Evolutionary conservation across 2,113 vertebrate genomes (phyloP), one percentile per base, ranked within the genome.

Genomic region (Ictalurus punctatus): DNA sequence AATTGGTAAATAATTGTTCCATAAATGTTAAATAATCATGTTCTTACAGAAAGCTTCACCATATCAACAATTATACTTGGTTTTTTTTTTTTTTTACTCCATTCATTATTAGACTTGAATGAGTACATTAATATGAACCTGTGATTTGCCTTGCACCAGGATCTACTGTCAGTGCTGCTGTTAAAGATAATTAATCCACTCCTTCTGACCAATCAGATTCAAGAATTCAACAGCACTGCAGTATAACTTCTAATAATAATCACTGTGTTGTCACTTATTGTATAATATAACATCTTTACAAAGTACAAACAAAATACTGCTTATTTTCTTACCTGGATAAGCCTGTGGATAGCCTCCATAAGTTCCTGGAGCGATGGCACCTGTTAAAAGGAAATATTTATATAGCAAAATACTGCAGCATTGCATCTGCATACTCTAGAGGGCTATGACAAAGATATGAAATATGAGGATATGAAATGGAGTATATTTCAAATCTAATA

Each of bases 321-420:
- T 54, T 27, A 71, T 83, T 40, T 3, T 61, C 5, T 19, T 93
- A 96, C 95, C 95, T 95, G 87, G 95, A 88, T 92, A 94, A 76
- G 89, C 92, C 87, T 94, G 94, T 74, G 93, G 95, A 90, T 93
- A 95, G 87, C 92, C 94, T 89, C 92, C 93, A 89, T 94, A 95
- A 82, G 92, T 92, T 69, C 94, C 94, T 78, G 93, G 94, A 78
- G 19, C 92, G 3, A 92, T 85, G 58, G 74, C 90, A 91, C 93
- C 94, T 95, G 84, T 37, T 84, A 88, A 63, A 4, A 81, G 87
- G 78, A 88, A 13, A 61, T 84, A n/a, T 88, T 86, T 58, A 80
- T 19, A 76, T 44, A 44, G 17, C n/a, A 27, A 65, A 25, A 40
- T 61, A 61, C 19, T 37, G 56, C 34, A 40, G 30, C 19, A 34